These are phyloP conservation scores for Speoplatyrhinus poulsoni DNA, from an alignment of 2,113 vertebrate genomes.

Conservation along the genomic window DNA sequence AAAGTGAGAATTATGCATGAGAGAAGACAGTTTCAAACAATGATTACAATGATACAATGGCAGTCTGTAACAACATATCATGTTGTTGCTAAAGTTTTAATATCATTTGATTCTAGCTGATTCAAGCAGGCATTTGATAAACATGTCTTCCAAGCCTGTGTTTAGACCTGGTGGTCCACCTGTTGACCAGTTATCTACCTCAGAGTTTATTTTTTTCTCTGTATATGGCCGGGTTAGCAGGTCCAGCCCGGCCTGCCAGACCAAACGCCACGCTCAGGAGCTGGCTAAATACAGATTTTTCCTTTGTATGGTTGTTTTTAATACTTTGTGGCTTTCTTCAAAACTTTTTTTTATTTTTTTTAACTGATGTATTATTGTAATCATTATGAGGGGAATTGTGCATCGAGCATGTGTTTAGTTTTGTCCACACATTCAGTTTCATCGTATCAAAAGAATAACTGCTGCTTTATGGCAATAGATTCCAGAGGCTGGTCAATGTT, in stretches of 20 bases:
- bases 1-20: slow-evolving; percentile 73
- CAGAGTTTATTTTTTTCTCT: slow-evolving; percentile 93
- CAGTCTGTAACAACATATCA: slow-evolving; percentile 63
- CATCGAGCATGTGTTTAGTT: slow-evolving; percentile 75
- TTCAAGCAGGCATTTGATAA: slow-evolving; percentile 82
- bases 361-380: slow-evolving; percentile 41
- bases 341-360: slow-evolving; percentile 74
- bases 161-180: slow-evolving; percentile 92
- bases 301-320: slow-evolving; percentile 84
- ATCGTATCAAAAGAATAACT: slow-evolving; percentile 86
- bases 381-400: slow-evolving; percentile 51
- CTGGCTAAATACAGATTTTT: slow-evolving; percentile 84
- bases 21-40: slow-evolving; percentile 80
- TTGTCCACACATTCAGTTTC: slow-evolving; percentile 87
- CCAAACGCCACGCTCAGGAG: slow-evolving; percentile 97
- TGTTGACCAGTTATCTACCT: slow-evolving; percentile 97
- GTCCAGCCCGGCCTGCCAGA: slow-evolving; percentile 95
- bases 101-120: slow-evolving; percentile 79
- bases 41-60: slow-evolving; percentile 72
- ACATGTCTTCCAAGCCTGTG: slow-evolving; percentile 90
- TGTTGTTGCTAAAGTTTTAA: slow-evolving; percentile 66
- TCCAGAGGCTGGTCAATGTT: slow-evolving; percentile 81
- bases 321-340: slow-evolving; percentile 70
- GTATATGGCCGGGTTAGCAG: slow-evolving; percentile 91
- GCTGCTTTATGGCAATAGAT: slow-evolving; percentile 87